Evolutionary conservation across 2,888 invertebrate species (phyloP), one percentile per base, ranked within the genome.

Genomic region (Parnassius apollo): DNA sequence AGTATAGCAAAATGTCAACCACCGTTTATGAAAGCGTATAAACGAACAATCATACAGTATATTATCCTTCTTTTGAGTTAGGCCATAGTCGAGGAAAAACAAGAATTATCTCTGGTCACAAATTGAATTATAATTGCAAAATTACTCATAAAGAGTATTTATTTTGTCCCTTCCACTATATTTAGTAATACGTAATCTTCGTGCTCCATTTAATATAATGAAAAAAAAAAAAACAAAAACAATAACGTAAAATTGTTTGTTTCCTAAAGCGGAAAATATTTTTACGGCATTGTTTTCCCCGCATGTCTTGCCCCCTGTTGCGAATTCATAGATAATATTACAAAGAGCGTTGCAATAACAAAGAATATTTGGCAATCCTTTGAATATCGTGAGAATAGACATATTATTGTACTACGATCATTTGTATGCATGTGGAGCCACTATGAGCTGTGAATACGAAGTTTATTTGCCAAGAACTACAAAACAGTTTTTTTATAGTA

Each of bases 301-400:
- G 71, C 51, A 56, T 69, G 67, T 65, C 64, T 66, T 66, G 66
- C 61, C 68, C 71, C 69, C 69, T 62, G 66, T 67, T 69, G 74
- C 66, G 73, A 69, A 71, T 65, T 67, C 71, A 71, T 69, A 63
- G 64, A 68, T 61, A 68, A 68, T 61, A 68, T 69, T 55, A 59
- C 53, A 54, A 46, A 50, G 55, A 59, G 51, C 67, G 60, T 62
- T 76, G 78, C 78, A 79, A 83, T 81, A 83, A 82, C 81, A 81
- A 74, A 71, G 72, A 71, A 75, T 71, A 76, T 75, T 82, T 83
- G 83, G 82, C 83, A 83, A 79, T 75, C 75, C 75, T 76, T 75
- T 75, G 76, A 75, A 74, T 74, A 75, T 75, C 73, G 74, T 75
- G 68, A 70, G 77, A 80, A 83, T 81, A 81, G 80, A 83, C 80